Evolutionary conservation across 2,888 invertebrate species (phyloP).

Genomic region (Chrysodeixis includens): DNA sequence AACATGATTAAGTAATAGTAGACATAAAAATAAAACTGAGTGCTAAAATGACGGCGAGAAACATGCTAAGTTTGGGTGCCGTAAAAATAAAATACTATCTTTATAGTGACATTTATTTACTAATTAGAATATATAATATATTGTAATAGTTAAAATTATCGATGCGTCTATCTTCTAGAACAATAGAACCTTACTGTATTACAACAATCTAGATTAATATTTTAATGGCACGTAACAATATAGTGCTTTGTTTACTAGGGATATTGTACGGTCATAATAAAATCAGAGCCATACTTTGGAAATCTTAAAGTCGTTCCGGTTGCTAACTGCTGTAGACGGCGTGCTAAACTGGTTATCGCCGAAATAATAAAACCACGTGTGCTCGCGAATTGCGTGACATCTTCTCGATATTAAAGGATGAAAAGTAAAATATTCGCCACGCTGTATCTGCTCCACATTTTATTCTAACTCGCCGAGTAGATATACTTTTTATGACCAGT

Average conservation of each 20-base stretch:
- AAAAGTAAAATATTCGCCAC: neutral
- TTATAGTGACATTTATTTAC: too few species aligned
- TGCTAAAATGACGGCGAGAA: neutral
- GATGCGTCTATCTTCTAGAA: neutral
- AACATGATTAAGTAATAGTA: too few species aligned
- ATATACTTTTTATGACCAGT: neutral
- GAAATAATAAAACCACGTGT: neutral
- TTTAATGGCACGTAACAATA: neutral
- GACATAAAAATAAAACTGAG: neutral
- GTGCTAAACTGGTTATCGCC: constrained; percentile 2
- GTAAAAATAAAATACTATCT: too few species aligned
- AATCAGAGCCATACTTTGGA: neutral
- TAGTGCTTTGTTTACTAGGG: neutral
- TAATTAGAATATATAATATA: too few species aligned
- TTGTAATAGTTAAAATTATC: too few species aligned
- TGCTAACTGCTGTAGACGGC: neutral
- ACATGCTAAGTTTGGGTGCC: too few species aligned
- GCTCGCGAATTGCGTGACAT: constrained; percentile 1
- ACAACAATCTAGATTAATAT: neutral
- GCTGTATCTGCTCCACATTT: neutral
- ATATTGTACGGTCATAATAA: constrained; percentile 4
- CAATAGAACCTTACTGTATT: neutral
- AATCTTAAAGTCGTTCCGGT: neutral
- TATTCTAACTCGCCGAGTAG: neutral
- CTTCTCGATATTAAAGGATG: neutral